Conservation (phyloP, 2,888 invertebrate genomes). For the Aleiodes testaceus region DNA sequence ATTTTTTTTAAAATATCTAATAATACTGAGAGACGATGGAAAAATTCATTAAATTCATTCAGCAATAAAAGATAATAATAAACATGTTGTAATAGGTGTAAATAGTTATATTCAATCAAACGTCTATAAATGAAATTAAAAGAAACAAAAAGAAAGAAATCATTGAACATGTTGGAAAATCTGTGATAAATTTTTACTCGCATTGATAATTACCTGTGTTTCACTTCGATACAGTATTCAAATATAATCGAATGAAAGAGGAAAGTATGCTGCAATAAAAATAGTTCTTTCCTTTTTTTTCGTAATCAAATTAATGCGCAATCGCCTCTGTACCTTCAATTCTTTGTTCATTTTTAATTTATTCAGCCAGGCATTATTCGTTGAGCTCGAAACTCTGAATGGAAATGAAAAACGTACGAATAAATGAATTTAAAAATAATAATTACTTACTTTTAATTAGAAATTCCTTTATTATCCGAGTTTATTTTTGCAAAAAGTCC, state of each 20-base stretch:
- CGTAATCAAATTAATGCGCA: conserved; percentile 1
- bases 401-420: conserved; percentile 7
- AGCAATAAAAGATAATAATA: neutral
- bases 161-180: conserved; percentile 59
- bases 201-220: conserved; percentile 59
- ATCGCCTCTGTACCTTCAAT: conserved; percentile 5
- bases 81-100: conserved; percentile 44
- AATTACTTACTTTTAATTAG: neutral
- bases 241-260: neutral
- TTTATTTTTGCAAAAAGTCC: too few relatives aligned
- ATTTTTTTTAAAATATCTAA: conserved; percentile 8
- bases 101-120: conserved; percentile 58
- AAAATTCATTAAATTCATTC: conserved; percentile 7
- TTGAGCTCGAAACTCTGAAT: conserved; percentile 7
- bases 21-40: neutral
- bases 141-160: conserved; percentile 51
- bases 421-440: conserved; percentile 2
- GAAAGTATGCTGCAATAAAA: neutral
- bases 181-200: conserved; percentile 69
- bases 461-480: too few relatives aligned
- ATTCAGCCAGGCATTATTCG: neutral
- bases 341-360: conserved; percentile 14
- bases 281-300: neutral
- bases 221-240: conserved; percentile 33
- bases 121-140: conserved; percentile 38